Percentiles rank a stretch among this genome's conserved stretches.
phyloP scores from a whole-genome alignment of 2,797 vertebrate genomes.

The Ciconia nigra region DNA sequence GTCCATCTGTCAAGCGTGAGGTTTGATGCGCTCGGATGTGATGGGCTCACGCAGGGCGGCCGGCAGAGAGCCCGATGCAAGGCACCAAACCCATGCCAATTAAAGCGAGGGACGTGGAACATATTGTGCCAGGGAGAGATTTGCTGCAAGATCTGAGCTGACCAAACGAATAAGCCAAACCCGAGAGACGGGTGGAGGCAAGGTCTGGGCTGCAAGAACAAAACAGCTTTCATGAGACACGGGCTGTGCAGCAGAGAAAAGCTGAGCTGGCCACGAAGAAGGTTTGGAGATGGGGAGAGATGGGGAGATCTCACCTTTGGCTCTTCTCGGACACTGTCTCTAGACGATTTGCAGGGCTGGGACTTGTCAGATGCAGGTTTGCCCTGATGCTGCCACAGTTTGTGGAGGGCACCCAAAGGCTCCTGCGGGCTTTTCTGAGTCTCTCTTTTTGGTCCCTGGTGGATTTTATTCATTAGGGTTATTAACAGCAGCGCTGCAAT shows the following conservation, averaged over 20 bases:
- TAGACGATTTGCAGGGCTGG: not conserved
- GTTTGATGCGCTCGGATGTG: not conserved
- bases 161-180: not conserved
- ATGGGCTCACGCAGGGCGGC: rapidly evolving
- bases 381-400: not conserved
- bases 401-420: not conserved
- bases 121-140: not conserved
- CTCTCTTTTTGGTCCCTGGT: not conserved
- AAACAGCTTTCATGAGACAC: rapidly evolving
- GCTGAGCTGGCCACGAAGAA: not conserved
- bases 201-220: not conserved
- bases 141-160: not conserved
- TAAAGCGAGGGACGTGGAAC: not conserved
- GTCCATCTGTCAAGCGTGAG: not conserved
- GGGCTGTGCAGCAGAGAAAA: not conserved
- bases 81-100: not conserved
- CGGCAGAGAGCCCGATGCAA: not conserved
- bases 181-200: not conserved
- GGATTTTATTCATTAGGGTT: not conserved
- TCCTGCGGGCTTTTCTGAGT: not conserved
- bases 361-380: not conserved
- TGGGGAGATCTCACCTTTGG: not conserved
- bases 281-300: not conserved
- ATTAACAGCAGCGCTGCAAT: not conserved
- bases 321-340: not conserved